Evolutionary conservation across 2,888 invertebrate genomes (phyloP).

Genomic region (Amblyjoppa fuscipennis): DNA sequence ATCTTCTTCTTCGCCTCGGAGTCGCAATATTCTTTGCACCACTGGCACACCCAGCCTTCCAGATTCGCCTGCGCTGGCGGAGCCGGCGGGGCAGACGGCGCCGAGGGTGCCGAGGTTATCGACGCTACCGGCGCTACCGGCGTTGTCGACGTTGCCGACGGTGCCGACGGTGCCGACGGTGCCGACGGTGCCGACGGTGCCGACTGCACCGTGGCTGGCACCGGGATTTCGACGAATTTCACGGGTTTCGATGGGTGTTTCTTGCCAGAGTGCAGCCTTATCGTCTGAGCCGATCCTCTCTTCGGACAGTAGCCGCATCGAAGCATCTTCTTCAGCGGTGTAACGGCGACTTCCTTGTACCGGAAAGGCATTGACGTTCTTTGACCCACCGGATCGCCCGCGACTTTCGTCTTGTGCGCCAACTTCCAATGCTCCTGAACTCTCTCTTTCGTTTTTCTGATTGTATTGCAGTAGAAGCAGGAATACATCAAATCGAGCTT

Average conservation of each 20-base stretch:
- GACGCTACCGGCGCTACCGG: not conserved
- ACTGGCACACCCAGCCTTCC: conserved; percentile 79
- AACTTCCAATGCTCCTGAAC: conserved; percentile 78
- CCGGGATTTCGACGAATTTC: conserved; percentile 72
- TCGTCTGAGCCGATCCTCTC: conserved; percentile 73
- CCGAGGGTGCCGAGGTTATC: not conserved
- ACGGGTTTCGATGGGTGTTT: conserved; percentile 74
- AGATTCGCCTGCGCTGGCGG: not conserved
- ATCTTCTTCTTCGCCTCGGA: conserved; percentile 78
- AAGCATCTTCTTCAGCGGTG: conserved; percentile 57
- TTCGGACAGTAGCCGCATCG: conserved; percentile 78
- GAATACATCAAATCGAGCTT: conserved; percentile 71
- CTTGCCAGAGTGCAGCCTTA: conserved; percentile 74
- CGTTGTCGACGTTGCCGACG: not conserved
- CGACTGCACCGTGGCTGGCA: not conserved
- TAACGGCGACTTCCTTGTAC: conserved; percentile 70
- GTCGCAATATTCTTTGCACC: conserved; percentile 81
- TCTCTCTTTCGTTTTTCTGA: conserved; percentile 74
- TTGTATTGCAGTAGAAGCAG: conserved; percentile 79
- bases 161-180: too few relatives aligned
- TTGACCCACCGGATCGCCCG: conserved; percentile 3
- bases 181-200: not conserved
- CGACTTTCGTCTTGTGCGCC: conserved; percentile 72
- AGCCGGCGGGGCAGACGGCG: not conserved
- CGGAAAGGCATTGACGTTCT: conserved; percentile 73